Evolutionary conservation across 1,140 invertebrate species (phyloP).

Genomic region (Ceratosolen solmsi): DNA sequence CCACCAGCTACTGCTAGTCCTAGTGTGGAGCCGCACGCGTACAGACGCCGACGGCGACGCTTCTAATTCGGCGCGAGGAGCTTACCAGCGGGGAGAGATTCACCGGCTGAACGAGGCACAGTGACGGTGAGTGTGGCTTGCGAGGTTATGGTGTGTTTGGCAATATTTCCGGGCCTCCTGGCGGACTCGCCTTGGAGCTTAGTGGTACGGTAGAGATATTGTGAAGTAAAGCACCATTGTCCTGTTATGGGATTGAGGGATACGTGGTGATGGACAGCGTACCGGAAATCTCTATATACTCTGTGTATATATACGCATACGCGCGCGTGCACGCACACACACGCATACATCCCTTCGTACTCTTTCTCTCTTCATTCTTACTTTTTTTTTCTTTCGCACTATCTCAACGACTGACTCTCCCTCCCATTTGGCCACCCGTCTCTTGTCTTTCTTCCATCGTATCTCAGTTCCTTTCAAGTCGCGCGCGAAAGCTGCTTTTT

Average conservation of each 20-base stretch:
- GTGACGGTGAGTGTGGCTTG: not conserved
- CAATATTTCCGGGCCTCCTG: too few relatives aligned
- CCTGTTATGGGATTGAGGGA: too few relatives aligned
- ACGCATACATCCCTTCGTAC: not conserved
- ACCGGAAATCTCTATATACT: too few relatives aligned
- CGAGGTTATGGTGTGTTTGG: not conserved
- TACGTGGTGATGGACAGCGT: too few relatives aligned
- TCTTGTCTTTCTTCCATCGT: constrained; percentile 3
- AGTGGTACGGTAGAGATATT: too few relatives aligned
- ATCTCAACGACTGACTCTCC: not conserved
- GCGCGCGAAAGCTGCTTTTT: not conserved
- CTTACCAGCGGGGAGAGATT: not conserved
- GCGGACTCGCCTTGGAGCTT: too few relatives aligned
- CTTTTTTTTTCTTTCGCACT: not conserved
- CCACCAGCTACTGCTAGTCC: constrained; percentile 26
- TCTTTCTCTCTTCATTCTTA: not conserved
- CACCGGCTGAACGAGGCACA: not conserved
- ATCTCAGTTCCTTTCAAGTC: constrained; percentile 40
- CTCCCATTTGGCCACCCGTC: not conserved
- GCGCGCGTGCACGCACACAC: not conserved
- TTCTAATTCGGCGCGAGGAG: not conserved
- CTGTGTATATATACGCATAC: too few relatives aligned
- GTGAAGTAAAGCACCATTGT: too few relatives aligned
- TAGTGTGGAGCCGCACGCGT: constrained; percentile 29
- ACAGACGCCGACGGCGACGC: not conserved